Evolutionary conservation across 2,113 vertebrate genomes (phyloP), one percentile per base, ranked within the genome.

Genomic region (Odocoileus hemionus): DNA sequence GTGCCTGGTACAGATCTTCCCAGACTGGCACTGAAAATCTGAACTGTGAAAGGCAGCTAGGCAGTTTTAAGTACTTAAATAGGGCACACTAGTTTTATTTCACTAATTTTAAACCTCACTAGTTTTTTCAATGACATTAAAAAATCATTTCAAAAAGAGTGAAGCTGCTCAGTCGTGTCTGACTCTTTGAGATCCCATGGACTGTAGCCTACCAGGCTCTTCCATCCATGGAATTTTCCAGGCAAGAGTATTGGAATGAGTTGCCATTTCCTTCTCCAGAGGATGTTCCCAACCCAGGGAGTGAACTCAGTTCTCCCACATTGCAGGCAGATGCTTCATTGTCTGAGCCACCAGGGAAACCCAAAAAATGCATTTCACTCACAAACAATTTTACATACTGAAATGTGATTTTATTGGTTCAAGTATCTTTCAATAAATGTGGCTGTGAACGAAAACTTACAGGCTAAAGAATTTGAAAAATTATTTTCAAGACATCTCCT

Each of bases 401-500:
- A 80, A 92, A 86, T 11, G 39, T 84, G 45, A 83, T 30, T 82
- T 79, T 80, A 55, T 88, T 80, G 54, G 54, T 57, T 88, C 47
- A 96, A 67, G 5, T 57, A 52, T 36, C 86, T 89, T 58, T 58
- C 28, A 92, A 90, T 3, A 83, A 89, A 86, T 74, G 1, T 80
- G 26, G 78, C 91, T 89, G 64, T 83, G 15, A 64, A 86, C 64
- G 74, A 95, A 92, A 92, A 85, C n/a, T 14, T 28, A 76, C 10
- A 23, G 19, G 21, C n/a, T 85, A 12, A 96, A 89, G 43, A 93
- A 55, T 90, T 30, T 91, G n/a, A 86, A 94, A 36, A 83, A 74
- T 80, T 91, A 47, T 92, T 94, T 95, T 61, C 28, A 95, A 92
- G 25, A 25, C 78, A 84, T 89, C 3, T 97, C 13, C 25, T 92